Evolutionary conservation across 2,797 vertebrate genomes (phyloP).

Genomic region (Sebastes alutus): DNA sequence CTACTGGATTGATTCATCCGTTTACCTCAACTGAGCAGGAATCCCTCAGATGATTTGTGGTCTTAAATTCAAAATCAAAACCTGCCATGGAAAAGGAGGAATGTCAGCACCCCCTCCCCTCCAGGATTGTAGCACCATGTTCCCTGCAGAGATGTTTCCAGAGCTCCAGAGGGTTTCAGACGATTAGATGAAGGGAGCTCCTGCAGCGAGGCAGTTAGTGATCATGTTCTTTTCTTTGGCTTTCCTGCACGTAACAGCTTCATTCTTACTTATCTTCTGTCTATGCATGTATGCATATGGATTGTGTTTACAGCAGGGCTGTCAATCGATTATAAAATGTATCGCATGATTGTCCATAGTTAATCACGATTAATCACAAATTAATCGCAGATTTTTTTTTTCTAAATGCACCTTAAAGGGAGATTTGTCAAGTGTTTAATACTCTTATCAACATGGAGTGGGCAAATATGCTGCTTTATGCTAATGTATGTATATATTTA

Average conservation of each 20-base stretch:
- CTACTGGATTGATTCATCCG: conserved; percentile 3
- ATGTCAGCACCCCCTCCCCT: neutral
- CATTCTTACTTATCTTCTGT: neutral
- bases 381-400: rapidly evolving
- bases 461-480: no score
- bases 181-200: conserved; percentile 16
- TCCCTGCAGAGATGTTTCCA: conserved; percentile 31
- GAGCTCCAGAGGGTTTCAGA: conserved; percentile 10
- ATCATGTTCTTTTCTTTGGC: neutral
- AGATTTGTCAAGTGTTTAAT: no score
- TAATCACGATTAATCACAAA: rapidly evolving
- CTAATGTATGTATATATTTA: no score
- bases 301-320: neutral
- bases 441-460: no score
- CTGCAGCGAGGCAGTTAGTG: neutral
- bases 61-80: conserved; percentile 6
- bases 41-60: neutral
- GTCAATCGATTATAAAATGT: no score
- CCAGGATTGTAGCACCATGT: neutral
- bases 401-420: no score
- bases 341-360: no score
- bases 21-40: conserved; percentile 12
- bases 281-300: neutral
- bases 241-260: neutral
- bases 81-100: neutral